Conservation (phyloP, 92 coral and sea anemone species). For the Plumapathes pennacea region DNA sequence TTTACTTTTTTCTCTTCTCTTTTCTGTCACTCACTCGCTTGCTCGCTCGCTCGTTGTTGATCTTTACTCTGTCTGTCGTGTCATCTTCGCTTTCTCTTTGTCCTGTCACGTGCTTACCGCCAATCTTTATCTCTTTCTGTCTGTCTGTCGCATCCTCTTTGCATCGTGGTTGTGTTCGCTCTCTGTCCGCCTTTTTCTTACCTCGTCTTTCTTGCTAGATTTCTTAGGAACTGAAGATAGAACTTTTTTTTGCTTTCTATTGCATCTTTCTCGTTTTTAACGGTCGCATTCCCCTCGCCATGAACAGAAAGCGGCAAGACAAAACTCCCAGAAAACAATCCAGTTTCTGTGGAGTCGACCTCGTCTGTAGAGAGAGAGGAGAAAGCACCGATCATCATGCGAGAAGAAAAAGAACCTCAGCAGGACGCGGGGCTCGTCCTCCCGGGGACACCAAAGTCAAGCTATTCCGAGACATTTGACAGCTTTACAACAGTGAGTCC, state of each 20-base stretch:
- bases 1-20: neutral
- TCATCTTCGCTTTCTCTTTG: neutral
- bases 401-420: constrained; percentile 1
- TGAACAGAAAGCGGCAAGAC: no score
- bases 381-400: neutral
- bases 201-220: neutral
- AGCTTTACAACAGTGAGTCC: constrained; percentile 8
- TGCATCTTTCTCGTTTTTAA: no score
- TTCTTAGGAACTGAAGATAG: no score
- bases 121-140: neutral
- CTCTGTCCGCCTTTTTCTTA: neutral
- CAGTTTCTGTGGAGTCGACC: no score
- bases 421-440: neutral
- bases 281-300: no score
- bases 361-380: constrained; percentile 4
- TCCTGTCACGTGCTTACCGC: neutral
- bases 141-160: neutral
- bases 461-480: constrained; percentile 1
- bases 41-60: neutral
- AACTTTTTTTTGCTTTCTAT: no score
- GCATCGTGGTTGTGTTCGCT: neutral
- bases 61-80: neutral
- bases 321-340: no score
- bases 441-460: neutral
- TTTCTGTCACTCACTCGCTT: neutral